These are phyloP conservation scores for Cepaea hortensis DNA, from an alignment of 2,888 invertebrate genomes.

Conservation along the genomic window DNA sequence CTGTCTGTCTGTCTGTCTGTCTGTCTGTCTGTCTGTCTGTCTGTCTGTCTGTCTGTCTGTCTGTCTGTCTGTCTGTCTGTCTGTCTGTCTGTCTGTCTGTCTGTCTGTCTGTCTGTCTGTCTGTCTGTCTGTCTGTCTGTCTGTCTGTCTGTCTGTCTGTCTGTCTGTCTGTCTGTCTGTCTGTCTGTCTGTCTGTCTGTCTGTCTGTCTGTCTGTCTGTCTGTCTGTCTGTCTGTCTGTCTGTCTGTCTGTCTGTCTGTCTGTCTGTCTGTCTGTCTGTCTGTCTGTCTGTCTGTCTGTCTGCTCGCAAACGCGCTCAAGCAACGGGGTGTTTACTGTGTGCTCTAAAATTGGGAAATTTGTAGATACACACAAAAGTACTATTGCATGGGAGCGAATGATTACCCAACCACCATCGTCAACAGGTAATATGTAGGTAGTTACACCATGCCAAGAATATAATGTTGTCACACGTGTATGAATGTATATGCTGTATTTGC, in stretches of 20 bases:
- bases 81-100: background rate
- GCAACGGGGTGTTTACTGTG: too few relatives aligned
- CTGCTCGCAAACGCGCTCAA: background rate
- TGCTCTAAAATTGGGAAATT: too few relatives aligned
- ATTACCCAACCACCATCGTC: too few relatives aligned
- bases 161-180: background rate
- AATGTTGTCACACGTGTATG: too few relatives aligned
- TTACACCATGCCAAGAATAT: too few relatives aligned
- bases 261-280: background rate
- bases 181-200: background rate
- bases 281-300: background rate
- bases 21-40: conserved; percentile 8
- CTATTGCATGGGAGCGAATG: too few relatives aligned
- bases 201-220: background rate
- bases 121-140: conserved; percentile 8
- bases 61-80: background rate
- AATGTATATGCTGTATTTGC: too few relatives aligned
- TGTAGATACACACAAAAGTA: too few relatives aligned
- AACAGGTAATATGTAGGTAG: too few relatives aligned
- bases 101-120: background rate
- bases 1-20: background rate
- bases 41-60: conserved; percentile 7
- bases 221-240: conserved; percentile 5
- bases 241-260: background rate
- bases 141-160: conserved; percentile 8